Percentiles rank a stretch among this genome's conserved stretches.
These are phyloP conservation scores for Neosilurus mollespiculum DNA, from an alignment of 2,797 vertebrate species.

Conservation along the genomic window DNA sequence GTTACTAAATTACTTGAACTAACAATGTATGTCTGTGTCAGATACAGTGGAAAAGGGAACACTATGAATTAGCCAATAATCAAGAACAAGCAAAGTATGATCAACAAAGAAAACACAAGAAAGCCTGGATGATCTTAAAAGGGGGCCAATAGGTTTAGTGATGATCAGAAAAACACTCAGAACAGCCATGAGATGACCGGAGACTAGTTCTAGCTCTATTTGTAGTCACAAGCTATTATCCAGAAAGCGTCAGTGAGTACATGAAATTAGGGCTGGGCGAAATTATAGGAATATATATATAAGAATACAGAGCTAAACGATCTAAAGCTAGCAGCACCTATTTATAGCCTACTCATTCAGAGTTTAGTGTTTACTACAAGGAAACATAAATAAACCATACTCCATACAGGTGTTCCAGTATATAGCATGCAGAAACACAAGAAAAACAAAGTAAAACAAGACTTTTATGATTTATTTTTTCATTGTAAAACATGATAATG, in stretches of 20 bases:
- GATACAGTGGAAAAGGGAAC: background rate
- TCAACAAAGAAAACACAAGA: background rate
- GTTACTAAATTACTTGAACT: background rate
- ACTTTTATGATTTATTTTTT: no score
- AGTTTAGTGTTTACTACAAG: no score
- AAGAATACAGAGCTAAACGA: no score
- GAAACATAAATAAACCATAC: no score
- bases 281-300: no score
- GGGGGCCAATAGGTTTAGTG: background rate
- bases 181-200: background rate
- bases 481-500: no score
- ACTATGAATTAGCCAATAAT: background rate
- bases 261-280: background rate
- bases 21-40: background rate
- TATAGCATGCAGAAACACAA: no score
- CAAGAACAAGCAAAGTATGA: background rate
- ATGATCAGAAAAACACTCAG: background rate
- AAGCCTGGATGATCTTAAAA: background rate
- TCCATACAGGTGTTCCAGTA: no score
- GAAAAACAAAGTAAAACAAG: no score
- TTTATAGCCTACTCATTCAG: no score
- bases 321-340: no score
- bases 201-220: background rate
- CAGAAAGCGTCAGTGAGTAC: background rate
- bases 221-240: background rate